Percentiles rank a stretch among this genome's conserved stretches.
These are phyloP conservation scores for Muschampia plurimacula DNA, from an alignment of 2,888 invertebrate genomes.

Conservation along the genomic window DNA sequence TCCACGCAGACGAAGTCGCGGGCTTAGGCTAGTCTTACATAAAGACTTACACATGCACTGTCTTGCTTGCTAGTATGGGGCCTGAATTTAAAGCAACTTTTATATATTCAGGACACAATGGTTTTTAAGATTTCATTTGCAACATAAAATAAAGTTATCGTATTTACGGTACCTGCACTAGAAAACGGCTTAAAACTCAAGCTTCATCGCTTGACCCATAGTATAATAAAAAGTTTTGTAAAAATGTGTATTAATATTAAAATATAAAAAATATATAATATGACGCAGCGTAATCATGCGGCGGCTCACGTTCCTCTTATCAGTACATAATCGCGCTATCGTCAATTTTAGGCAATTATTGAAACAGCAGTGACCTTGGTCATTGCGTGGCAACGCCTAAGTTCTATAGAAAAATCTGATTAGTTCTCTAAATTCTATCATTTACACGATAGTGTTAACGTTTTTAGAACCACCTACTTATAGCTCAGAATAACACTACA, in stretches of 20 bases:
- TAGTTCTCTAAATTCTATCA: not conserved
- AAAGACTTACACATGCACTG: not conserved
- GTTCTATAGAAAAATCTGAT: slow-evolving; percentile 20
- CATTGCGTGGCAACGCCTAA: slow-evolving; percentile 10
- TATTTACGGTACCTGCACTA: too few relatives aligned
- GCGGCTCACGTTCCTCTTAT: slow-evolving; percentile 16
- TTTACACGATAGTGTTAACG: not conserved
- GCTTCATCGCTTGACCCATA: not conserved
- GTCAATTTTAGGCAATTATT: slow-evolving; percentile 33
- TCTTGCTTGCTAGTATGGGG: not conserved
- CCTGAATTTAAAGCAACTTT: not conserved
- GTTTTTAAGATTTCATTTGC: not conserved
- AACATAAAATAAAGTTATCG: not conserved
- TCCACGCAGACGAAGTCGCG: too few relatives aligned
- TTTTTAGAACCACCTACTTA: slow-evolving; percentile 1
- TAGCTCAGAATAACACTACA: not conserved
- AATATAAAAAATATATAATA: not conserved
- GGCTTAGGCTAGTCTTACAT: too few relatives aligned
- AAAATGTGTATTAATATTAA: not conserved
- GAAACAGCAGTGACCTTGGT: slow-evolving; percentile 26
- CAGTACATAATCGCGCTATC: slow-evolving; percentile 26
- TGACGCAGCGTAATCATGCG: not conserved
- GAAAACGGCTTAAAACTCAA: too few relatives aligned
- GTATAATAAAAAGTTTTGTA: not conserved
- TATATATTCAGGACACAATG: not conserved